Evolutionary conservation across 1,140 invertebrate genomes (phyloP).

Genomic region (Homalodisca vitripennis): DNA sequence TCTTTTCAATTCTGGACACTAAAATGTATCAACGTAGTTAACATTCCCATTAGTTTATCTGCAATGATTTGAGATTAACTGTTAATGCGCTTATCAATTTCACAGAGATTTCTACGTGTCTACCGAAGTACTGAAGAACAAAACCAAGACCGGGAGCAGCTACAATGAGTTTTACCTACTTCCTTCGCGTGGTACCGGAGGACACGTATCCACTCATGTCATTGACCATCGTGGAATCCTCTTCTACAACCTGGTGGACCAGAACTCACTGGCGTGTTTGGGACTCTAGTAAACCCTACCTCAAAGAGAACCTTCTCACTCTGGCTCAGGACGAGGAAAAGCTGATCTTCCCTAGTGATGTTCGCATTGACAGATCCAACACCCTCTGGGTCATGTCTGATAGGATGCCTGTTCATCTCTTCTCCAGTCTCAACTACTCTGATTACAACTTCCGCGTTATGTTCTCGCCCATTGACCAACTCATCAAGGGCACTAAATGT

Average conservation of each 20-base stretch:
- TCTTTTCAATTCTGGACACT: too few species aligned
- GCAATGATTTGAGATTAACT: too few species aligned
- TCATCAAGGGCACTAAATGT: slow-evolving; percentile 71
- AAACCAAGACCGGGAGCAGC: slow-evolving; percentile 54
- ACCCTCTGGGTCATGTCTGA: slow-evolving; percentile 76
- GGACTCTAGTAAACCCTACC: slow-evolving; percentile 64
- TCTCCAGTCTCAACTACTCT: slow-evolving; percentile 67
- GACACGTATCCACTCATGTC: slow-evolving; percentile 67
- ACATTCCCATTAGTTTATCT: too few species aligned
- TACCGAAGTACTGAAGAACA: slow-evolving; percentile 66
- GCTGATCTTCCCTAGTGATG: slow-evolving; percentile 73
- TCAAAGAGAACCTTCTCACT: slow-evolving; percentile 49
- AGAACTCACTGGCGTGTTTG: slow-evolving; percentile 79
- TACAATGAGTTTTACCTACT: slow-evolving; percentile 69
- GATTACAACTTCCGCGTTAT: slow-evolving; percentile 78
- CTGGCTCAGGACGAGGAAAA: slow-evolving; percentile 71
- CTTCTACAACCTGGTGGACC: slow-evolving; percentile 73
- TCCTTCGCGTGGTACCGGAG: slow-evolving; percentile 58
- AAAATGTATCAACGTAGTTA: too few species aligned
- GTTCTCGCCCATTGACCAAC: slow-evolving; percentile 59
- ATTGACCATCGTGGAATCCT: slow-evolving; percentile 70
- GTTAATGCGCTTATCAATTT: too few species aligned
- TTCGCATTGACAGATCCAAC: slow-evolving; percentile 67
- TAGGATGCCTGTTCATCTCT: slow-evolving; percentile 72
- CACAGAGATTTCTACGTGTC: slow-evolving; percentile 70